Base-by-base conservation (phyloP, 2,888 invertebrate genomes). In the Altica lythri region DNA sequence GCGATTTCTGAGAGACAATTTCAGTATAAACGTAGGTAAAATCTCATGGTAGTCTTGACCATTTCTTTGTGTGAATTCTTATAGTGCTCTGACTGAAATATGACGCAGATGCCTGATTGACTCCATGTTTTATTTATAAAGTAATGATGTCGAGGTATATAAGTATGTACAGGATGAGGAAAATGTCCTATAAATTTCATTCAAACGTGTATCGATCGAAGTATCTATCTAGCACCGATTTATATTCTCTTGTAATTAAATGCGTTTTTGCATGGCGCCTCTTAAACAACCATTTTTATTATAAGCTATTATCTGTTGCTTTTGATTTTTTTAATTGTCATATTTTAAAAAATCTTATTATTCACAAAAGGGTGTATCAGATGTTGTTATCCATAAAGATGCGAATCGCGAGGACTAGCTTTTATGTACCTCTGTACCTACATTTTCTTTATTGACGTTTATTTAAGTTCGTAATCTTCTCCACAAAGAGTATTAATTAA, bases 131-230 rank as follows among this genome's bases (percentile, higher is more conserved):
- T 65, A 67, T 67, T 67, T 66, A 66, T 66, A 62, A 67, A 57
- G 64, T 63, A 64, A 67, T 64, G 65, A 67, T 57, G 61, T 61
- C 57, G 58, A 25, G 53, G 57, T 60, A 65, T 59, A 53, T 46
- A 46, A 35, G 34, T 34, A 34, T 55, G 65, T 57, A 63, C 57
- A 58, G 66, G 62, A 68, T 64, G 64, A 67, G 63, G 63, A 66
- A 65, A 63, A 62, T 63, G 61, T 61, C 59, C 62, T 62, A 70
- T 69, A 71, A 71, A 71, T 71, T 69, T 68, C 68, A 70, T 69
- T 70, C 69, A 72, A 72, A 69, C n/a, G n/a, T 68, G 72, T 68
- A 68, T 69, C 68, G 69, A 68, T 70, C 68, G 62, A 62, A 59
- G 51, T 59, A 29, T 45, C 14, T 1, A 43, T 8, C n/a, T 12